These are phyloP conservation scores for Rotaria macrura DNA, from an alignment of 2,888 invertebrate genomes.

Conservation along the genomic window DNA sequence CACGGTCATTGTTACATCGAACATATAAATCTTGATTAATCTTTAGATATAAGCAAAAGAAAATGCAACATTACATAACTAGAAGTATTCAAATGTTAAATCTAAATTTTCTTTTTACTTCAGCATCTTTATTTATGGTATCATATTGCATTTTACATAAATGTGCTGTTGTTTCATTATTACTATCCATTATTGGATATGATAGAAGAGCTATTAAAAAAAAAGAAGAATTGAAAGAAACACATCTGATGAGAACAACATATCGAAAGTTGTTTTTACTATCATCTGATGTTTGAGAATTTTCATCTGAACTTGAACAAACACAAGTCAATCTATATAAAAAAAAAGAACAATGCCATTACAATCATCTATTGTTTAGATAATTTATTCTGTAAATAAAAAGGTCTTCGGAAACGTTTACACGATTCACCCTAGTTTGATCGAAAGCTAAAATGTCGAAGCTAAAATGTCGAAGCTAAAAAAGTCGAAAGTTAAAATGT, in stretches of 20 bases:
- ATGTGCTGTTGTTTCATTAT: not conserved
- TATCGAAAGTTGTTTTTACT: not conserved
- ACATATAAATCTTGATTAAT: slow-evolving; percentile 16
- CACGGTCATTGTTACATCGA: not conserved
- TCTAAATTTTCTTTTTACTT: not conserved
- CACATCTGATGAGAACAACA: not conserved
- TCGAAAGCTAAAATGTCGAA: too few relatives aligned
- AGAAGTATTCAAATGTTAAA: not conserved
- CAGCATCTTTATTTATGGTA: not conserved
- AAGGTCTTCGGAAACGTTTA: too few relatives aligned
- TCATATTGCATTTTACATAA: not conserved
- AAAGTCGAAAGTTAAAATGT: too few relatives aligned
- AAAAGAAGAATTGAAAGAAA: not conserved
- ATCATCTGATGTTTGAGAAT: not conserved
- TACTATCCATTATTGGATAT: not conserved
- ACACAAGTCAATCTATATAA: not conserved
- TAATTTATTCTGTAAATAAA: too few relatives aligned
- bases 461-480: too few relatives aligned
- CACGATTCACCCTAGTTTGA: too few relatives aligned
- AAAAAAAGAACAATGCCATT: not conserved
- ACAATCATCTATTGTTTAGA: too few relatives aligned
- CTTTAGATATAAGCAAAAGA: not conserved
- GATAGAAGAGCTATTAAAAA: not conserved
- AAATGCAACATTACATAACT: not conserved
- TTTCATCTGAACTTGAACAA: not conserved